These are phyloP conservation scores for Triops longicaudatus DNA, from an alignment of 1,140 invertebrate genomes.

Conservation along the genomic window DNA sequence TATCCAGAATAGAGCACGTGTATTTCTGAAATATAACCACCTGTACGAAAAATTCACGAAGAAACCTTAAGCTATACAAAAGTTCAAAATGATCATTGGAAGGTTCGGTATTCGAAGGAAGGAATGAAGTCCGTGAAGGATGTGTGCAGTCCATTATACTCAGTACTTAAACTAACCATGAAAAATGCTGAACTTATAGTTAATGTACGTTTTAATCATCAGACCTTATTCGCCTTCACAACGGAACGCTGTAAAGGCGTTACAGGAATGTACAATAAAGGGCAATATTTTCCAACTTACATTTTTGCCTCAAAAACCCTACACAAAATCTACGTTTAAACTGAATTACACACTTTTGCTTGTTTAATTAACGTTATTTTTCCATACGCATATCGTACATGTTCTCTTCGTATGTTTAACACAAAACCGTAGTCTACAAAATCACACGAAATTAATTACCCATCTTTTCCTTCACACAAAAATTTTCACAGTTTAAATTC, in stretches of 20 bases:
- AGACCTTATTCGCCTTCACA: neutral
- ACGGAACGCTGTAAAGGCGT: neutral
- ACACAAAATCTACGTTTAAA: neutral
- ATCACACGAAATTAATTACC: neutral
- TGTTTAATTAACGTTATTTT: neutral
- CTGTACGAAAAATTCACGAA: too few species aligned
- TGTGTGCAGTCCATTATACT: neutral
- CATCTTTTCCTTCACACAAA: neutral
- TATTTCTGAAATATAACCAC: too few species aligned
- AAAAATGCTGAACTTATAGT: neutral
- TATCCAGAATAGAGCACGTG: too few species aligned
- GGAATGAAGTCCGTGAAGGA: too few species aligned
- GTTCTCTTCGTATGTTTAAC: neutral
- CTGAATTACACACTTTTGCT: neutral
- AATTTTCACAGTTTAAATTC: neutral
- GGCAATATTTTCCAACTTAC: neutral
- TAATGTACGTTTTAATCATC: neutral
- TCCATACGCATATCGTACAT: neutral
- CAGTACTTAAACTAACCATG: neutral
- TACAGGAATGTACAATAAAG: constrained; percentile 9
- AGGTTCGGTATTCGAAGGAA: too few species aligned
- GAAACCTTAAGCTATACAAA: too few species aligned
- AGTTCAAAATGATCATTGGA: too few species aligned
- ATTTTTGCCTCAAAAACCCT: neutral
- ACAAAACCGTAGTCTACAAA: neutral